Percentiles rank a stretch among this genome's conserved stretches.
Evolutionary conservation across 1,140 invertebrate species (phyloP).

Genomic region (Oryzaephilus surinamensis): DNA sequence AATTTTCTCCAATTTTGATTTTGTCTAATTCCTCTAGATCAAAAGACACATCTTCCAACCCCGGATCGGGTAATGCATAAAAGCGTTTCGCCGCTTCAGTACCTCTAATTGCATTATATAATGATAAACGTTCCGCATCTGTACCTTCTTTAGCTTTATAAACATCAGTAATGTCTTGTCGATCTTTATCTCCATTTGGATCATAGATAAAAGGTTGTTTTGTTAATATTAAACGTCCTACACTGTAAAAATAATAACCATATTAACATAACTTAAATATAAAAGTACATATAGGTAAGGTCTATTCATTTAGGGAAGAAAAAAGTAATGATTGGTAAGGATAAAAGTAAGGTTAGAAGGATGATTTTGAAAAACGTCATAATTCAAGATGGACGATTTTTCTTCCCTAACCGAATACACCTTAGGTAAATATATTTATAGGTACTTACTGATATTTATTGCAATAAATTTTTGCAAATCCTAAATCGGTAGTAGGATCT

Average conservation of each 20-base stretch:
- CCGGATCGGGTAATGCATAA: constrained; percentile 44
- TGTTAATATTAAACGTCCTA: constrained; percentile 65
- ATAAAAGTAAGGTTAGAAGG: neutral
- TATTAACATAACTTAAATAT: neutral
- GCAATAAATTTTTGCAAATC: constrained; percentile 52
- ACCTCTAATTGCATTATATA: constrained; percentile 56
- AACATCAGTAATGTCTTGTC: constrained; percentile 55
- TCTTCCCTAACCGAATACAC: no score
- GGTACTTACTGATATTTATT: constrained; percentile 42
- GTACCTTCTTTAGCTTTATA: constrained; percentile 70
- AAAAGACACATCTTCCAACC: constrained; percentile 55
- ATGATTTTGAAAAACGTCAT: no score
- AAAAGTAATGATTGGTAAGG: no score
- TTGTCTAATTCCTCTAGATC: constrained; percentile 56
- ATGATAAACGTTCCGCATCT: constrained; percentile 51
- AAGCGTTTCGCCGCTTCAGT: constrained; percentile 53
- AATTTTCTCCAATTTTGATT: constrained; percentile 56
- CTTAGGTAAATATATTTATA: neutral
- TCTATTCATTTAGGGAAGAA: no score
- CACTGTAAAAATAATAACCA: constrained; percentile 39
- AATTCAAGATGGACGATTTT: no score
- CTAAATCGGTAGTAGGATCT: constrained; percentile 43
- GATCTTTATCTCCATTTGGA: constrained; percentile 53
- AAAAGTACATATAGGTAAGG: no score
- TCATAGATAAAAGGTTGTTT: constrained; percentile 63